Conservation (phyloP, 2,888 invertebrate genomes). For the Seladonia tumulorum region DNA sequence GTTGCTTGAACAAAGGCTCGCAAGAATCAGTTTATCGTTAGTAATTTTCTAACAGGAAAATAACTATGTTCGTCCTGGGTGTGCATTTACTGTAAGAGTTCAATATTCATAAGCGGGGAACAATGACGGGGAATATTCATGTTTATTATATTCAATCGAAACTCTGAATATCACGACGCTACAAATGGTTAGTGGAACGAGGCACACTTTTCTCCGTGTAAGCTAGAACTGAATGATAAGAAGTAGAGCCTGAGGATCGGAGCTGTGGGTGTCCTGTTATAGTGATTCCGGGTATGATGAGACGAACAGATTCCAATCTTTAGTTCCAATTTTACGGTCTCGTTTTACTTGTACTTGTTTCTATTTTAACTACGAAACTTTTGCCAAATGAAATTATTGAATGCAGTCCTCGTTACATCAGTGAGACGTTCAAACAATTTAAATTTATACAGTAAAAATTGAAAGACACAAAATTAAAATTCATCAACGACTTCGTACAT, state of each 20-base stretch:
- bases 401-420: too few relatives aligned
- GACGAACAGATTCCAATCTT: not conserved
- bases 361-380: too few relatives aligned
- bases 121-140: not conserved
- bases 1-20: not conserved
- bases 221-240: not conserved
- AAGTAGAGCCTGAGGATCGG: not conserved
- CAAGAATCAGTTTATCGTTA: constrained; percentile 2
- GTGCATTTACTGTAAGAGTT: not conserved
- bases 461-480: too few relatives aligned
- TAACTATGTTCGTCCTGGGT: not conserved
- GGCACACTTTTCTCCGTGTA: not conserved
- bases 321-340: not conserved
- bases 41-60: constrained; percentile 1
- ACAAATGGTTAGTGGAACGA: not conserved
- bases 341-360: too few relatives aligned
- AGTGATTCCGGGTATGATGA: not conserved
- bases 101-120: not conserved
- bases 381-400: not conserved
- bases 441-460: too few relatives aligned
- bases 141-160: constrained; percentile 9
- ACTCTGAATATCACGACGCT: not conserved
- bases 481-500: too few relatives aligned
- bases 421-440: too few relatives aligned
- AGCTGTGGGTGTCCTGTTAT: not conserved